Percentiles rank a stretch among this genome's conserved stretches.
Evolutionary conservation across 2,797 vertebrate genomes (phyloP).

Genomic region (Sitta carolinensis): DNA sequence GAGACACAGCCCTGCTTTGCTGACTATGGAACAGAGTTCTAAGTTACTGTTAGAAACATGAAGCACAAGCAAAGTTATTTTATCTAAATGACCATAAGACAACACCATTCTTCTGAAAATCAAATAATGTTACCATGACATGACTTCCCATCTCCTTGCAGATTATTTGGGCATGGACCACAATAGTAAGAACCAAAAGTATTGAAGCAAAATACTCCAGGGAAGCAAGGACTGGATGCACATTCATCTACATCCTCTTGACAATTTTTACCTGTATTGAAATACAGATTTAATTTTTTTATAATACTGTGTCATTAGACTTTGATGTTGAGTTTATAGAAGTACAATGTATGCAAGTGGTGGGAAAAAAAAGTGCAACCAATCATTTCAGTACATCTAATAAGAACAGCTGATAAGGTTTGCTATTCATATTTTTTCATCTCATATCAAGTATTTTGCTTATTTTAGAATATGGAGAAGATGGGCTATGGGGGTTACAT

Average conservation of each 20-base stretch:
- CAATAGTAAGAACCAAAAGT: slow-evolving; percentile 86
- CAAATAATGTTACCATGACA: slow-evolving; percentile 75
- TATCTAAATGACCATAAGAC: neutral
- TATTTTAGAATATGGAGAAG: neutral
- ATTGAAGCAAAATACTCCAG: slow-evolving; percentile 83
- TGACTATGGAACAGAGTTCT: neutral
- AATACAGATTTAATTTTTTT: neutral
- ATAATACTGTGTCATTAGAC: neutral
- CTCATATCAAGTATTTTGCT: neutral
- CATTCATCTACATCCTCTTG: slow-evolving; percentile 89
- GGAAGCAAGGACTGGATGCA: slow-evolving; percentile 81
- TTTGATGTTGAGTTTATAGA: neutral
- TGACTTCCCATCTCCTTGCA: slow-evolving; percentile 80
- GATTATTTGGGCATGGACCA: slow-evolving; percentile 82
- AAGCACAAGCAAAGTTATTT: neutral
- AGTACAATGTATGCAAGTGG: neutral
- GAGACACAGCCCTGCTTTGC: neutral
- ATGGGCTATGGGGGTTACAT: neutral
- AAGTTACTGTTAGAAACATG: neutral
- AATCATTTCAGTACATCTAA: neutral
- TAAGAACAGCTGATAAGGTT: neutral
- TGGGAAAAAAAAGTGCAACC: neutral
- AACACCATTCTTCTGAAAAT: neutral
- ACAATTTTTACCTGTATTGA: slow-evolving; percentile 77
- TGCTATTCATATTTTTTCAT: neutral